Conservation (phyloP, 2,888 invertebrate species). For the Lamproptera curius region DNA sequence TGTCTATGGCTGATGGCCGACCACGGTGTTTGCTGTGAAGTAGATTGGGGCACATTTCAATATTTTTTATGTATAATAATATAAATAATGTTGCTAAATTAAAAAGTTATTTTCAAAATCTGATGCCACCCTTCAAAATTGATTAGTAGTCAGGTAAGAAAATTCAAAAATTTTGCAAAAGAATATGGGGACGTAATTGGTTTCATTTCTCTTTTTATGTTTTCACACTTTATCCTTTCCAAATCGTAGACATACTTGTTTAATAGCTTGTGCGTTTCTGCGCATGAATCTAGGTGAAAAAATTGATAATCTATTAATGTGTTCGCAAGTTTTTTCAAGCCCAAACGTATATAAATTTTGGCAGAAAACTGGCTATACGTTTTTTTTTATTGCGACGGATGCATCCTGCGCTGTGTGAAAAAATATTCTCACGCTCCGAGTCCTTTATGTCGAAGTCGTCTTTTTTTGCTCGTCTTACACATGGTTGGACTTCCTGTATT, state of each 20-base stretch:
- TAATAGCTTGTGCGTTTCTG: slow-evolving; percentile 50
- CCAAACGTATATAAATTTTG: slow-evolving; percentile 54
- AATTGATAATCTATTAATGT: slow-evolving; percentile 37
- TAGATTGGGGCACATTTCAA: slow-evolving; percentile 53
- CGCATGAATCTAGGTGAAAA: slow-evolving; percentile 43
- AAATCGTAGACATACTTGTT: slow-evolving; percentile 49
- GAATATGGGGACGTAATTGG: slow-evolving; percentile 49
- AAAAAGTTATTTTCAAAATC: slow-evolving; percentile 33
- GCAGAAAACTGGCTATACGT: slow-evolving; percentile 34
- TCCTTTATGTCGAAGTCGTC: slow-evolving; percentile 43
- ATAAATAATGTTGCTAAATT: slow-evolving; percentile 43
- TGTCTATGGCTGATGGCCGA: slow-evolving; percentile 38
- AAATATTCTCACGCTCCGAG: slow-evolving; percentile 60
- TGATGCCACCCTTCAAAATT: slow-evolving; percentile 36
- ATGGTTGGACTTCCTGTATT: slow-evolving; percentile 54
- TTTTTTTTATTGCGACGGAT: slow-evolving; percentile 49
- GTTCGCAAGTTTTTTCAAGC: slow-evolving; percentile 36
- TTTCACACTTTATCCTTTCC: slow-evolving; percentile 52
- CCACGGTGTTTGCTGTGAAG: slow-evolving; percentile 57
- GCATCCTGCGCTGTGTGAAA: slow-evolving; percentile 42
- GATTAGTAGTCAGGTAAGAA: slow-evolving; percentile 44
- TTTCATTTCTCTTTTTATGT: slow-evolving; percentile 59
- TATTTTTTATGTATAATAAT: slow-evolving; percentile 41
- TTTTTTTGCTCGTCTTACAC: slow-evolving; percentile 41
- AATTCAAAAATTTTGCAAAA: slow-evolving; percentile 12